Evolutionary conservation across 2,113 vertebrate genomes (phyloP).

Genomic region (Semicossyphus pulcher): DNA sequence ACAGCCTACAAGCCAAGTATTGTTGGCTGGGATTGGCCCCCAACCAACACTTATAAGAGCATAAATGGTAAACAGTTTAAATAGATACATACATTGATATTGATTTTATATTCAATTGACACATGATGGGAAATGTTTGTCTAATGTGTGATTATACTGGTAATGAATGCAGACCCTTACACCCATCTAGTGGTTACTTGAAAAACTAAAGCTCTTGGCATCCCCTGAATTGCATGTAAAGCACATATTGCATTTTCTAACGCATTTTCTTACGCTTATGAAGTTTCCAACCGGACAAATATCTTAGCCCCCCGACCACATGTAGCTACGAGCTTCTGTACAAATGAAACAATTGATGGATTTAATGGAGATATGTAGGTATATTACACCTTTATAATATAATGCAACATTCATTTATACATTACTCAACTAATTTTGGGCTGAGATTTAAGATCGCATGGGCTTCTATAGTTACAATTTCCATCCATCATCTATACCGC

Average conservation of each 20-base stretch:
- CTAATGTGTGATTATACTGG: not conserved
- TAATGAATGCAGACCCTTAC: constrained; percentile 38
- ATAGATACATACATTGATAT: not conserved
- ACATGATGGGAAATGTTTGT: not conserved
- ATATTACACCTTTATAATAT: too few relatives aligned
- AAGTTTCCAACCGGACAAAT: too few relatives aligned
- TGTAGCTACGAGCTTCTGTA: too few relatives aligned
- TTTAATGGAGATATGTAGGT: too few relatives aligned
- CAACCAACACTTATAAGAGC: not conserved
- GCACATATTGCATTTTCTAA: constrained; percentile 4
- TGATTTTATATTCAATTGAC: not conserved
- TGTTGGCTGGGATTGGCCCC: not conserved
- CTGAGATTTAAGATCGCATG: too few relatives aligned
- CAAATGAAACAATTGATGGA: too few relatives aligned
- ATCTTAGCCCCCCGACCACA: too few relatives aligned
- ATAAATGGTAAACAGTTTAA: not conserved
- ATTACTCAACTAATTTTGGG: too few relatives aligned
- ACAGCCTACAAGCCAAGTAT: not conserved
- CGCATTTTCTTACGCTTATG: too few relatives aligned
- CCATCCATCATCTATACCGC: too few relatives aligned
- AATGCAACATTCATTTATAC: too few relatives aligned
- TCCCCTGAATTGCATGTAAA: not conserved
- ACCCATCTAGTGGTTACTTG: constrained; percentile 68
- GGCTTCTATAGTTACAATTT: too few relatives aligned
- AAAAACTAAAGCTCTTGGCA: constrained; percentile 6